Base-by-base conservation (phyloP, 2,888 invertebrate genomes). In the Tipula confusa region DNA sequence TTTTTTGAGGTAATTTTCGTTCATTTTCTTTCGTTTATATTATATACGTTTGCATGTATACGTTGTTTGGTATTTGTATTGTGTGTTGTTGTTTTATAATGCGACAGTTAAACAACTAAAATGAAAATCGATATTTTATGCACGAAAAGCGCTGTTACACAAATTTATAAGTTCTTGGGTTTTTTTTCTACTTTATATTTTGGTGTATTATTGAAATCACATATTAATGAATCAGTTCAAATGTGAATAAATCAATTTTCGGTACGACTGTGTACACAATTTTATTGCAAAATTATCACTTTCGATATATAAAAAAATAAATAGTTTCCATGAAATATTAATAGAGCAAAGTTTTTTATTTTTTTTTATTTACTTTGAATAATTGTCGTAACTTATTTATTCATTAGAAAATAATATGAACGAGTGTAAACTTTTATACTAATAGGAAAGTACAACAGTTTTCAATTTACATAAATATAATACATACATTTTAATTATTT, bases 21-120 rank as follows among this genome's bases (percentile, higher is more conserved):
- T 64, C 64, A 64, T 64, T 64, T 64, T 24, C 64, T 0, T 31
- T 43, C 43, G 43, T 43, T 43, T 43, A n/a, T 43, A 43, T 43
- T n/a, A 4, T n/a, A 4, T 43, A 3, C 13, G 64, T 64, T 24
- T 24, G 24, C n/a, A n/a, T 64, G 64, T 64, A 24, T 24, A 48
- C 0, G 6, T 9, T 18, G 48, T 18, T 48, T 48, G 48, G 48
- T 48, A 48, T 48, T 24, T 64, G 64, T 64, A 64, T 64, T 48
- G 48, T 48, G 48, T 18, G 48, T 18, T 48, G 18, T 18, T 64
- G 64, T 64, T 24, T 18, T 64, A 64, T 64, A 64, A 64, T 64
- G 64, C 64, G 64, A 64, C 64, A 64, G 64, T 64, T 64, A 64
- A 64, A 64, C 64, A 64, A 64, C 64, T 64, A 64, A 64, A 64